Evolutionary conservation across 92 coral and sea anemone species (phyloP).

Genomic region (Zoanthus solanderi): DNA sequence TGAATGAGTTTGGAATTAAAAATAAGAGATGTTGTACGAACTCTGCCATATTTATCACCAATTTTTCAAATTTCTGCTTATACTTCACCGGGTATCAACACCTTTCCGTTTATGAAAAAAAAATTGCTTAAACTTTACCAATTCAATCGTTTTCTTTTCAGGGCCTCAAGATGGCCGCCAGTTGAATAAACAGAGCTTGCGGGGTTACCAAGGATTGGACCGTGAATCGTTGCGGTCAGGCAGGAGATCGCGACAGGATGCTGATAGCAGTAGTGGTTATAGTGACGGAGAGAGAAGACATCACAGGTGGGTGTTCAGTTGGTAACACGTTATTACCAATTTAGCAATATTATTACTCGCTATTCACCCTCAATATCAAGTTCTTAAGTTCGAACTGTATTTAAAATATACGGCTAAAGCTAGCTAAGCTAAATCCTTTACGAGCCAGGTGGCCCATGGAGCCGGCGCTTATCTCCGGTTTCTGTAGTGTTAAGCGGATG

Average conservation of each 20-base stretch:
- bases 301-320: constrained; percentile 56
- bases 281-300: constrained; percentile 82
- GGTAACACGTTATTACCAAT: too few relatives aligned
- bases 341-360: too few relatives aligned
- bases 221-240: constrained; percentile 94
- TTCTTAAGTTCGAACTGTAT: too few relatives aligned
- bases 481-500: too few relatives aligned
- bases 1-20: too few relatives aligned
- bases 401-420: too few relatives aligned
- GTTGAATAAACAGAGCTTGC: constrained; percentile 92
- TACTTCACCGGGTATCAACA: not conserved
- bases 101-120: not conserved
- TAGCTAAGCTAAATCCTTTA: too few relatives aligned
- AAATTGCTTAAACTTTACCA: not conserved
- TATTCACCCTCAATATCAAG: too few relatives aligned
- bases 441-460: too few relatives aligned
- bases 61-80: not conserved
- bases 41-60: not conserved
- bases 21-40: too few relatives aligned
- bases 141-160: not conserved
- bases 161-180: constrained; percentile 73
- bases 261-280: constrained; percentile 87
- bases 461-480: too few relatives aligned
- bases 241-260: constrained; percentile 79
- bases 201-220: constrained; percentile 90